Percentiles rank a stretch among this genome's conserved stretches.
Conservation (phyloP, 2,113 vertebrate genomes). For the Sturnira hondurensis region DNA sequence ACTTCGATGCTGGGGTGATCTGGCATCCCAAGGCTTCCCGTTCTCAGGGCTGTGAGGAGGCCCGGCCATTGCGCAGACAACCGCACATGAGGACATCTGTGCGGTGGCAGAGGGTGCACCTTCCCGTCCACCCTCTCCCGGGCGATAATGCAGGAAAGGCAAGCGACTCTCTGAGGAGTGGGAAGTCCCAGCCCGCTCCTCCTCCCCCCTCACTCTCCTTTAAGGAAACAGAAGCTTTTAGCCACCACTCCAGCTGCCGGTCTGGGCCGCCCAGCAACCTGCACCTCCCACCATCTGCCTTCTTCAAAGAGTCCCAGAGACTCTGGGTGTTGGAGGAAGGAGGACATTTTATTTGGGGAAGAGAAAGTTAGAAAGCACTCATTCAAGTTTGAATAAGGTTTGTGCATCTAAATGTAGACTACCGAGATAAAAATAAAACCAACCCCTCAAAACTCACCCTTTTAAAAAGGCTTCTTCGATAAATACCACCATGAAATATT, state of each 20-base stretch:
- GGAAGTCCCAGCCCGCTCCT: neutral
- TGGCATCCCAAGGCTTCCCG: neutral
- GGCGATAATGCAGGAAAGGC: neutral
- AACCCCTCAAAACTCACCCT: neutral
- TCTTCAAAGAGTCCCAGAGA: neutral
- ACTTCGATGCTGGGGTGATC: neutral
- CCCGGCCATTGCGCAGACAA: neutral
- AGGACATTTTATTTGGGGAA: conserved; percentile 1
- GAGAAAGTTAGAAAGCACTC: conserved; percentile 23
- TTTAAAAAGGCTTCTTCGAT: neutral
- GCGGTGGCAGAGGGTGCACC: neutral
- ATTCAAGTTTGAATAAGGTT: neutral
- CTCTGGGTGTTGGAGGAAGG: neutral
- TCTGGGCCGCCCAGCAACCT: neutral
- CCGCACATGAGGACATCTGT: neutral
- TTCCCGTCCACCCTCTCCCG: neutral
- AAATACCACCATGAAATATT: neutral
- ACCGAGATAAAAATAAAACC: neutral
- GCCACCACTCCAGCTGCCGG: neutral
- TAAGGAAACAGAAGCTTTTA: neutral
- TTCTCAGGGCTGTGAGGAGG: neutral
- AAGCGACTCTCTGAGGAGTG: neutral
- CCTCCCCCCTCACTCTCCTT: neutral
- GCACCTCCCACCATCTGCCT: neutral
- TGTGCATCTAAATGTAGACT: neutral